These are phyloP conservation scores for Mycetomoellerius zeteki DNA, from an alignment of 1,140 invertebrate species.

Conservation along the genomic window DNA sequence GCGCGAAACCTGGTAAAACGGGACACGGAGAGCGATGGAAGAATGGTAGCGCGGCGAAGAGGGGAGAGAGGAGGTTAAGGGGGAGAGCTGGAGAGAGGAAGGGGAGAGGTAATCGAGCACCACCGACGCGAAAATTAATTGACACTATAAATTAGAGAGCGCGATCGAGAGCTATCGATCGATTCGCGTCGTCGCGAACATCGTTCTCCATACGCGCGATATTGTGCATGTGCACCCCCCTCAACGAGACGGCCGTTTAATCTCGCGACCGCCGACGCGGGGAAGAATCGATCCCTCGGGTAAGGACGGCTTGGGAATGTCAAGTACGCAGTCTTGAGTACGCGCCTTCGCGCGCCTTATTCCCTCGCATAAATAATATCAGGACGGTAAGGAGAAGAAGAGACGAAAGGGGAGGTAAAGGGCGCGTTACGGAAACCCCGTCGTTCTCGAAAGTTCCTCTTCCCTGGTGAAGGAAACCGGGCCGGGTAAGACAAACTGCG, in stretches of 20 bases:
- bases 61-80: conserved; percentile 7
- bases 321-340: conserved; percentile 53
- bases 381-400: neutral
- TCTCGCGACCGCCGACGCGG: conserved; percentile 41
- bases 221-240: conserved; percentile 47
- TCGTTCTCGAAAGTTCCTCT: conserved; percentile 17
- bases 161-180: conserved; percentile 74
- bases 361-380: conserved; percentile 58
- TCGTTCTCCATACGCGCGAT: conserved; percentile 49
- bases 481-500: conserved; percentile 19
- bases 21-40: conserved; percentile 40
- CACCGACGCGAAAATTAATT: conserved; percentile 82
- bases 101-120: conserved; percentile 49
- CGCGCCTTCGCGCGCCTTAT: conserved; percentile 57
- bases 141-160: conserved; percentile 86
- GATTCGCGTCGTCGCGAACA: conserved; percentile 54
- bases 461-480: neutral
- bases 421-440: conserved; percentile 31
- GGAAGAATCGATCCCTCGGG: conserved; percentile 25
- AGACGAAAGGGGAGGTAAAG: neutral
- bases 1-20: conserved; percentile 30
- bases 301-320: conserved; percentile 38
- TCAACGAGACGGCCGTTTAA: conserved; percentile 60
- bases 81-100: conserved; percentile 1
- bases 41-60: conserved; percentile 25